Conservation (phyloP, 2,888 invertebrate genomes). For the Drosophila fungiperda region DNA sequence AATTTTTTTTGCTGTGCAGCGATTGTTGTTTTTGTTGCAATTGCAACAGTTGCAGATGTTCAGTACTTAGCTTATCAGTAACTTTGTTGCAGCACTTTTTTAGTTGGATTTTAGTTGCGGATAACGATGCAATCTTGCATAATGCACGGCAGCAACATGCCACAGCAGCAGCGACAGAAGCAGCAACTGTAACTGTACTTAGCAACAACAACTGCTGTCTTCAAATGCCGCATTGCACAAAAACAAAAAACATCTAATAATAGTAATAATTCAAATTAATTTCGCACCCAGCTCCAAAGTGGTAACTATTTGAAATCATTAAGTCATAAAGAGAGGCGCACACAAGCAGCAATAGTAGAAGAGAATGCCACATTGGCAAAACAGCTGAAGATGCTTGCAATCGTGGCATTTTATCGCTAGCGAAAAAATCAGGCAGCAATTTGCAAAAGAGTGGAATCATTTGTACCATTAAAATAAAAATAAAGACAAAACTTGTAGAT, state of each 20-base stretch:
- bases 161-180: slow-evolving; percentile 26
- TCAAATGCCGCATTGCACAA: slow-evolving; percentile 68
- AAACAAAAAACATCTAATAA: slow-evolving; percentile 69
- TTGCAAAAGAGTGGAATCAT: slow-evolving; percentile 67
- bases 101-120: slow-evolving; percentile 53
- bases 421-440: slow-evolving; percentile 63
- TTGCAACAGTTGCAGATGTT: slow-evolving; percentile 36
- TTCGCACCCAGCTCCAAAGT: slow-evolving; percentile 65
- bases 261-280: slow-evolving; percentile 79
- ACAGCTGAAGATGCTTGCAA: slow-evolving; percentile 16
- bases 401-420: slow-evolving; percentile 53
- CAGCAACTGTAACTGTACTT: slow-evolving; percentile 46
- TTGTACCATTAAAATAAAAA: slow-evolving; percentile 81
- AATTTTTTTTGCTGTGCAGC: slow-evolving; percentile 8
- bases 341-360: neutral
- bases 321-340: slow-evolving; percentile 68
- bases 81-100: slow-evolving; percentile 41
- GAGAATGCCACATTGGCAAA: slow-evolving; percentile 1
- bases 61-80: slow-evolving; percentile 49
- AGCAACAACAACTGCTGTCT: slow-evolving; percentile 26
- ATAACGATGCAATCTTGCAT: slow-evolving; percentile 54
- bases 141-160: slow-evolving; percentile 55
- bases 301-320: slow-evolving; percentile 73
- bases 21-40: slow-evolving; percentile 25
- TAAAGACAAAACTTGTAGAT: slow-evolving; percentile 80